Conservation (phyloP, 2,797 vertebrate genomes). For the Pitangus sulphuratus region DNA sequence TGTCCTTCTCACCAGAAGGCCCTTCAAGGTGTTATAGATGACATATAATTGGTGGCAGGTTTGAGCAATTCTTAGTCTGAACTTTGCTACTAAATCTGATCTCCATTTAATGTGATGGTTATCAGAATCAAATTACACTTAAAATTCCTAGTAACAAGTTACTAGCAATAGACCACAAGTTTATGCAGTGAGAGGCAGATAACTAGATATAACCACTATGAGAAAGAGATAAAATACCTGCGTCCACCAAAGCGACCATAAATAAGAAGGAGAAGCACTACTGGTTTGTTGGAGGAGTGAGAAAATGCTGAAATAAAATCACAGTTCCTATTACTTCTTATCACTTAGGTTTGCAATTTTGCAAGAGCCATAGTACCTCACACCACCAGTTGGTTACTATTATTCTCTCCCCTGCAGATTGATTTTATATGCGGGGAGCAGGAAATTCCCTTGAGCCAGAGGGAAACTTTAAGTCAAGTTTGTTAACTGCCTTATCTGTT, state of each 20-base stretch:
- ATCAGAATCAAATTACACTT: neutral
- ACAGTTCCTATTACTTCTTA: neutral
- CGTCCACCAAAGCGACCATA: neutral
- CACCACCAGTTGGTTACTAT: neutral
- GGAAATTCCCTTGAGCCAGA: neutral
- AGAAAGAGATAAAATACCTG: neutral
- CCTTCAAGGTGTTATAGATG: neutral
- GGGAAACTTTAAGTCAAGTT: neutral
- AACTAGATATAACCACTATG: neutral
- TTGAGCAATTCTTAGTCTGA: neutral
- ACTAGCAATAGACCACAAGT: neutral
- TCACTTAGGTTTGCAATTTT: neutral
- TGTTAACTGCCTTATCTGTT: neutral
- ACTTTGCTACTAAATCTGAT: neutral
- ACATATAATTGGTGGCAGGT: fast-evolving
- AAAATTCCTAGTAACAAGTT: neutral
- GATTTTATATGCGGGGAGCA: fast-evolving
- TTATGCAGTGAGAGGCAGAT: neutral
- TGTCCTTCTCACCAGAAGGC: neutral
- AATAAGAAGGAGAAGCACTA: neutral
- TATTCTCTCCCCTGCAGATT: neutral
- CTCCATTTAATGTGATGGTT: neutral
- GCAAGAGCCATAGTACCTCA: neutral
- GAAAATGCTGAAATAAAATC: neutral
- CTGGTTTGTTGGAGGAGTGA: neutral